Base-by-base conservation (phyloP, 2,797 vertebrate species). In the Salmo trutta region DNA sequence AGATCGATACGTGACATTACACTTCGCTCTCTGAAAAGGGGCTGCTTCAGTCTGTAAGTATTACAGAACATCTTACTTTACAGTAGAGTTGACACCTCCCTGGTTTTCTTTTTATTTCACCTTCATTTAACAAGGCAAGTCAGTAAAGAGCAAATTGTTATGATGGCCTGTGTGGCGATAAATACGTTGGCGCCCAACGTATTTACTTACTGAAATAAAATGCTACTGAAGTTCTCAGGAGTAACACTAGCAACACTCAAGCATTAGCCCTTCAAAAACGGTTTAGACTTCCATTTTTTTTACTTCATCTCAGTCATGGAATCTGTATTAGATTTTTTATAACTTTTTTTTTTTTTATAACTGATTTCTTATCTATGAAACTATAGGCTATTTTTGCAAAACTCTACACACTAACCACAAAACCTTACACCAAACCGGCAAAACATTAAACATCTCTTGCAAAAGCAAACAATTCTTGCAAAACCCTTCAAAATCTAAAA, bases 1-100 rank as follows among this genome's bases (percentile, higher is more conserved):
- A 83, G 70, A 89, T 89, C 89, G 84, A 91, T 91, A 53, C 77
- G 87, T 91, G 90, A 92, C 91, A 87, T 90, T 82, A 90, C 88
- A 89, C 88, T 88, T 93, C 84, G 14, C 54, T 83, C 80, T 36
- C 87, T 88, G 85, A 73, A 79, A 64, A 21, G 3, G 17, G 21
- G 2, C 59, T 24, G 59, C 21, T 27, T 27, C 21, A 64, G 59
- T 12, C 8, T 64, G 24, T 64, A 14, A 47, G 10, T 47, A 21
- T 17, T 56, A 19, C 47, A 1, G 31, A n/a, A 7, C 7, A n/a
- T 41, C 17, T 47, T 56, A 54, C 51, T 59, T 47, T 47, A 47
- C 41, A 47, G 41, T 12, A 14, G 2, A 12, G 10, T 27, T 24
- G 4, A 64, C 5, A 10, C 21, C 59, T 47, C 59, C 10, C 7